Evolutionary conservation across 1,140 invertebrate species (phyloP), one percentile per base, ranked within the genome.

Genomic region (Lasioglossum albipes): DNA sequence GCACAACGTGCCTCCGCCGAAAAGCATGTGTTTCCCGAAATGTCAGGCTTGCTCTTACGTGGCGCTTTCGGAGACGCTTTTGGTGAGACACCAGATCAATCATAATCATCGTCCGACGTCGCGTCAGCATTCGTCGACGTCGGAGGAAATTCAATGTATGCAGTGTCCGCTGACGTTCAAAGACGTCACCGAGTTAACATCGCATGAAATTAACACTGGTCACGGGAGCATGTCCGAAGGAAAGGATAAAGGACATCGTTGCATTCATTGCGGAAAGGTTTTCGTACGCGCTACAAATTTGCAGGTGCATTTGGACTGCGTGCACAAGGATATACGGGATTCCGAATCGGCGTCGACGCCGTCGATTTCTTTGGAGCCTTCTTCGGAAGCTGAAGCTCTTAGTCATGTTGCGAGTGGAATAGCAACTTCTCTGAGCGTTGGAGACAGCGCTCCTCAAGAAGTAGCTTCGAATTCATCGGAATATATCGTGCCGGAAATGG

Each of bases 21-120:
- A 95, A 91, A 95, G 88, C 94, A 95, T 94, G 91, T 94, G 89
- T 94, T 97, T 95, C 94, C 97, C 93, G 0, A 96, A 97, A 89
- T 97, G 97, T 90, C 95, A 95, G 72, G 91, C 95, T 36, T 98
- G 97, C 87, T 94, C 94, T 22, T 97, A 96, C 89, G 94, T 97
- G 16, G 97, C 96, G 45, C 89, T 97, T 13, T 96, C 95, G 62
- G 95, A 96, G 88, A 94, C 93, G 22, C 91, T 95, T 18, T 90
- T 97, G n/a, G 92, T 94, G 0, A 95, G 95, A 88, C 96, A 97
- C 89, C 95, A 95, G 86, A 90, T 94, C 49, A 94, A 93, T 74
- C 95, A 96, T 84, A 90, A 93, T 81, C 92, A 93, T 82, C 83
- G 89, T 16, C 89, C 90, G 5, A 75, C 73, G 1, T 67, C 75